Evolutionary conservation across 2,888 invertebrate genomes (phyloP).

Genomic region (Criorhina ranunculi): DNA sequence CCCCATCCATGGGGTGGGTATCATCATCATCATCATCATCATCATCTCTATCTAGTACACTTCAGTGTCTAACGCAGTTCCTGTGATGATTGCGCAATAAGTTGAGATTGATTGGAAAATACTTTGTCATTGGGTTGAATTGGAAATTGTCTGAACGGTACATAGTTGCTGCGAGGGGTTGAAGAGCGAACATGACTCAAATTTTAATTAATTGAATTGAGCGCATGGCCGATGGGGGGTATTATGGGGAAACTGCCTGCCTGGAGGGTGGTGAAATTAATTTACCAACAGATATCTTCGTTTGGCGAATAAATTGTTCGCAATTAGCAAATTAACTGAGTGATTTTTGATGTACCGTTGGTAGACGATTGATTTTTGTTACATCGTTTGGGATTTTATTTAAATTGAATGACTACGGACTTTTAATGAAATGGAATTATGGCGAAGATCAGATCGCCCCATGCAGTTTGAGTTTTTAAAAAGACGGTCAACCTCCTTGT

Average conservation of each 20-base stretch:
- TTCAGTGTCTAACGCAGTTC: slow-evolving; percentile 15
- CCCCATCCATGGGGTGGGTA: neutral
- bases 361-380: slow-evolving; percentile 55
- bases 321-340: slow-evolving; percentile 76
- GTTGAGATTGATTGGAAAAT: slow-evolving; percentile 76
- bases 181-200: slow-evolving; percentile 67
- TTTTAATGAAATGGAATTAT: slow-evolving; percentile 54
- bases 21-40: neutral
- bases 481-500: too few relatives aligned
- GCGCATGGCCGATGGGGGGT: neutral
- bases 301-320: slow-evolving; percentile 74
- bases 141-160: slow-evolving; percentile 59
- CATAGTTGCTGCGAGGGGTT: slow-evolving; percentile 42
- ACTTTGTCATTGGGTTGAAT: slow-evolving; percentile 75
- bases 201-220: slow-evolving; percentile 74
- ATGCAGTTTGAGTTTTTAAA: too few relatives aligned
- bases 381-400: slow-evolving; percentile 28
- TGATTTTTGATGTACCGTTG: slow-evolving; percentile 43
- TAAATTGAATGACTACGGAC: slow-evolving; percentile 53
- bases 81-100: slow-evolving; percentile 75
- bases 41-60: slow-evolving; percentile 20
- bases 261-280: slow-evolving; percentile 58
- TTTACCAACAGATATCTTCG: slow-evolving; percentile 76
- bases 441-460: too few relatives aligned
- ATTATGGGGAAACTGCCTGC: neutral